Percentiles rank a stretch among this genome's conserved stretches.
Evolutionary conservation across 92 coral and sea anemone genomes (phyloP).

Genomic region (Palythoa caribaeorum): DNA sequence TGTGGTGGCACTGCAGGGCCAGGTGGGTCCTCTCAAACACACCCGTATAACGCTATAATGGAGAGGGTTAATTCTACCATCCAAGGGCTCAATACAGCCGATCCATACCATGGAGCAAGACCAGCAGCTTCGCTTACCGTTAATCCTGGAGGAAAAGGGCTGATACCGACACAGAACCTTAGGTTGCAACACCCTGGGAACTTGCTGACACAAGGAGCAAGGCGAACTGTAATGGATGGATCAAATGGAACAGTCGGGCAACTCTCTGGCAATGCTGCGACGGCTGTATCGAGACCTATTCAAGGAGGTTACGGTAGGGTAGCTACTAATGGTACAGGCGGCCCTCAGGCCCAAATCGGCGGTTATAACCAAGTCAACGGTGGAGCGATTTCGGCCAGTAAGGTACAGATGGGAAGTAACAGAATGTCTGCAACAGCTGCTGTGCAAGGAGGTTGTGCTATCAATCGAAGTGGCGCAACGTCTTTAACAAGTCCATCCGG

Average conservation of each 20-base stretch:
- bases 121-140: neutral
- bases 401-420: neutral
- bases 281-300: constrained; percentile 19
- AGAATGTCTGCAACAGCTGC: neutral
- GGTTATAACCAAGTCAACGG: neutral
- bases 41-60: constrained; percentile 17
- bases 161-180: neutral
- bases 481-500: constrained; percentile 14
- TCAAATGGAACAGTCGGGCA: neutral
- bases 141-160: neutral
- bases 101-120: neutral
- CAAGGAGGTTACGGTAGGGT: constrained; percentile 15
- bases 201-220: neutral
- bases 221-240: neutral
- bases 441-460: neutral
- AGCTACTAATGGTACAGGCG: neutral
- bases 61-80: constrained; percentile 36
- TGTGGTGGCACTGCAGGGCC: neutral
- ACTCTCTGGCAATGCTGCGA: neutral
- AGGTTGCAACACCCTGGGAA: neutral
- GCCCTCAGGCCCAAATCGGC: neutral
- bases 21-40: neutral
- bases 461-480: neutral
- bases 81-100: neutral
- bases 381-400: constrained; percentile 4